Conservation (phyloP, 2,113 vertebrate genomes). For the Brienomyrus longianalis region DNA sequence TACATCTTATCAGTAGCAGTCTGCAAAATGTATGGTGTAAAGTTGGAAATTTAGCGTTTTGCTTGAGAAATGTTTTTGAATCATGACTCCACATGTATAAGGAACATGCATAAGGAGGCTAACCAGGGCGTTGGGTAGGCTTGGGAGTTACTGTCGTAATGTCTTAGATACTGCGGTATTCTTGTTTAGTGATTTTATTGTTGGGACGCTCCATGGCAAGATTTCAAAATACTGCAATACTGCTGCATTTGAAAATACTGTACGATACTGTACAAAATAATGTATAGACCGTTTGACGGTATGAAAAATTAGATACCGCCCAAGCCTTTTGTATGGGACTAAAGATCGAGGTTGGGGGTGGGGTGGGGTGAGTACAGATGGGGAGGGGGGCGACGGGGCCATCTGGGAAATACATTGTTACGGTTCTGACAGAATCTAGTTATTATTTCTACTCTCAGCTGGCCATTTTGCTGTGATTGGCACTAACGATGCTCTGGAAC, state of each 20-base stretch:
- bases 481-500: neutral
- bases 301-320: neutral
- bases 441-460: neutral
- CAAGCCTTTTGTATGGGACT: neutral
- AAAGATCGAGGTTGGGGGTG: neutral
- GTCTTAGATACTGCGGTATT: neutral
- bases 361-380: neutral
- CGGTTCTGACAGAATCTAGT: neutral
- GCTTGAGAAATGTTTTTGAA: too few relatives aligned
- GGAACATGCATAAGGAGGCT: too few relatives aligned
- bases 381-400: neutral
- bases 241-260: neutral
- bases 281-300: neutral
- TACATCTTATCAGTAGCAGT: neutral
- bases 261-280: neutral
- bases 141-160: neutral
- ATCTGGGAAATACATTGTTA: neutral
- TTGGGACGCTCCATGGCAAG: neutral
- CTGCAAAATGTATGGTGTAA: neutral
- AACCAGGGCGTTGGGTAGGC: neutral
- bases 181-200: neutral
- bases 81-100: too few relatives aligned
- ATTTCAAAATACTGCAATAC: neutral
- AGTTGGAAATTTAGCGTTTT: too few relatives aligned
- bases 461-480: neutral